Evolutionary conservation across 2,888 invertebrate genomes (phyloP).

Genomic region (Sussaba pulchella): DNA sequence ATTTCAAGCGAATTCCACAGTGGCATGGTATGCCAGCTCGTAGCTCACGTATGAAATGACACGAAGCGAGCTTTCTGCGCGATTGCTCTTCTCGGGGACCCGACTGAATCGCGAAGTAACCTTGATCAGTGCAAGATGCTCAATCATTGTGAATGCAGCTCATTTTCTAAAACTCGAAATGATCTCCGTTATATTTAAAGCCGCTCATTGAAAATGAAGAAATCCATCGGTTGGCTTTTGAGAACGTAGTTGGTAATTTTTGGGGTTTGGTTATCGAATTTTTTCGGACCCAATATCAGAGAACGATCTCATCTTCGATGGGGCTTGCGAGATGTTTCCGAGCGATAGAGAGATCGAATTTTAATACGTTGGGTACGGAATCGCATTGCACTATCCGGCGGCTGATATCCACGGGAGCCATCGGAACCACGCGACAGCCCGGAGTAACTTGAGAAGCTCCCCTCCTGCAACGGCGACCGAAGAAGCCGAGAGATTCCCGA

Average conservation of each 20-base stretch:
- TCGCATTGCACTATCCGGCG: conserved; percentile 24
- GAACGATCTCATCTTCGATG: conserved; percentile 7
- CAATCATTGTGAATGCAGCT: background rate
- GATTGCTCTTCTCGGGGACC: conserved; percentile 39
- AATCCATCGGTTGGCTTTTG: too few relatives aligned
- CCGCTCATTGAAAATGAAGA: too few relatives aligned
- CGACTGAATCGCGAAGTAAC: background rate
- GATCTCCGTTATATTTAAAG: too few relatives aligned
- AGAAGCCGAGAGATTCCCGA: conserved; percentile 67
- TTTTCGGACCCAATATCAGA: conserved; percentile 5
- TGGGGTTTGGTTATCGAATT: background rate
- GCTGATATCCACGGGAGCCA: conserved; percentile 58
- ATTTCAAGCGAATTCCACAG: conserved; percentile 64
- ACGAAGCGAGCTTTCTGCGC: conserved; percentile 24
- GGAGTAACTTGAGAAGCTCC: conserved; percentile 68
- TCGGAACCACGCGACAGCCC: conserved; percentile 1
- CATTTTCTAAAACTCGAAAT: too few relatives aligned
- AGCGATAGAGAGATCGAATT: conserved; percentile 64
- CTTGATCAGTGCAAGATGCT: background rate
- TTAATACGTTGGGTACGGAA: conserved; percentile 58
- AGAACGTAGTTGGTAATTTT: background rate
- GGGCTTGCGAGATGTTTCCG: conserved; percentile 43
- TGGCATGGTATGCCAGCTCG: conserved; percentile 37
- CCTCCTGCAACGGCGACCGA: too few relatives aligned
- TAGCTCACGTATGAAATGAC: conserved; percentile 1